Conservation (phyloP, 2,888 invertebrate genomes). For the Xestia sexstrigata region DNA sequence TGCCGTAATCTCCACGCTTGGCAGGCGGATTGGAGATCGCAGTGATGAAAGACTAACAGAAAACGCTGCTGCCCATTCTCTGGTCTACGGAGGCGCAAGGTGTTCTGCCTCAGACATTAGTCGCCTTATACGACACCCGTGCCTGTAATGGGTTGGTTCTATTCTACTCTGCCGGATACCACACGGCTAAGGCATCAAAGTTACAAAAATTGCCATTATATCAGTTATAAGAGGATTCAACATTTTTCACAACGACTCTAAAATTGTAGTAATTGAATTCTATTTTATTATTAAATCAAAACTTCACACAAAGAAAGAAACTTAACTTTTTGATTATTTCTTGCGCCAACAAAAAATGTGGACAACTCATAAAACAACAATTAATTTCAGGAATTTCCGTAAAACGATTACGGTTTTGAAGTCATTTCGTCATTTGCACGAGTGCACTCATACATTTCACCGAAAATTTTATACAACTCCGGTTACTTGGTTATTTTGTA, state of each 20-base stretch:
- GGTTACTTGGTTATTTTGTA: too few relatives aligned
- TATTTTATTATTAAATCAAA: background rate
- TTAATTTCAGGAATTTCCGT: slow-evolving; percentile 14
- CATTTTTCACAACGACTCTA: background rate
- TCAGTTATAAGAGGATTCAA: background rate
- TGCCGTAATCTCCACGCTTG: too few relatives aligned
- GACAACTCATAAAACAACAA: slow-evolving; percentile 10
- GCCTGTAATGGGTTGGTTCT: too few relatives aligned
- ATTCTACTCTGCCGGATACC: too few relatives aligned
- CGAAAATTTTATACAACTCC: background rate
- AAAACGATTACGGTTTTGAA: background rate
- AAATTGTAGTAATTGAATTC: background rate
- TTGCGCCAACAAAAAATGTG: background rate
- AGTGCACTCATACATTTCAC: slow-evolving; percentile 5
- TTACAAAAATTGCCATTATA: background rate
- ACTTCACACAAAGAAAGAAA: background rate
- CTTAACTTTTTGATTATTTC: background rate
- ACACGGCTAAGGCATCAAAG: background rate
- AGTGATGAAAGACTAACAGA: too few relatives aligned
- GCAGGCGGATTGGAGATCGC: too few relatives aligned
- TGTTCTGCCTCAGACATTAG: too few relatives aligned
- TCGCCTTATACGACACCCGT: too few relatives aligned
- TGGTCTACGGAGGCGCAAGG: too few relatives aligned
- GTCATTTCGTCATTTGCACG: background rate
- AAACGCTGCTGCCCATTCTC: too few relatives aligned